Percentiles rank a stretch among this genome's conserved stretches.
These are phyloP conservation scores for Rhipidura dahli DNA, from an alignment of 2,113 vertebrate genomes.

Conservation along the genomic window DNA sequence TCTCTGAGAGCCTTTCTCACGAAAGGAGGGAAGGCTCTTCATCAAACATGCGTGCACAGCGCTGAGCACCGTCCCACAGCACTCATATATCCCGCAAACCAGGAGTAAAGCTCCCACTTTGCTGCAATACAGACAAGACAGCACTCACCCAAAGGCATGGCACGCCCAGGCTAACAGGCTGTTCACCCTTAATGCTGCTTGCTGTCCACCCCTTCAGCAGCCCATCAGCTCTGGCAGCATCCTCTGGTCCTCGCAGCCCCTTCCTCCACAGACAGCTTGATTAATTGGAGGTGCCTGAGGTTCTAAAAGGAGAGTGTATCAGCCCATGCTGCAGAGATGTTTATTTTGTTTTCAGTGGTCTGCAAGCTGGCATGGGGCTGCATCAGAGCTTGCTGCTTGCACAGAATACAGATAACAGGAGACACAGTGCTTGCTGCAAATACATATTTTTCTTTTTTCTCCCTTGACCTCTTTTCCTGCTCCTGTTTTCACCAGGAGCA, in stretches of 20 bases:
- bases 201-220: neutral
- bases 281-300: conserved; percentile 26
- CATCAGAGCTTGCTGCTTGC: neutral
- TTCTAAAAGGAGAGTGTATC: neutral
- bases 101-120: neutral
- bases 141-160: neutral
- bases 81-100: neutral
- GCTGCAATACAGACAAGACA: neutral
- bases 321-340: conserved; percentile 31
- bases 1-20: neutral
- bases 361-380: neutral
- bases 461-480: conserved; percentile 31
- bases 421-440: neutral
- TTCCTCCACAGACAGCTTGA: conserved; percentile 24
- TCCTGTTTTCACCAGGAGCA: conserved; percentile 18
- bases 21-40: neutral
- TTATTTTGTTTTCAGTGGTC: conserved; percentile 47
- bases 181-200: neutral
- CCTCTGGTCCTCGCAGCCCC: neutral
- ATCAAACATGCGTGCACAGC: neutral
- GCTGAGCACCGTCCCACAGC: neutral
- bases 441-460: neutral
- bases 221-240: neutral
- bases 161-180: neutral
- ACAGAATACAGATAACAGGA: conserved; percentile 1